phyloP scores from a whole-genome alignment of 2,888 invertebrate genomes.

The Cheilosia soror region DNA sequence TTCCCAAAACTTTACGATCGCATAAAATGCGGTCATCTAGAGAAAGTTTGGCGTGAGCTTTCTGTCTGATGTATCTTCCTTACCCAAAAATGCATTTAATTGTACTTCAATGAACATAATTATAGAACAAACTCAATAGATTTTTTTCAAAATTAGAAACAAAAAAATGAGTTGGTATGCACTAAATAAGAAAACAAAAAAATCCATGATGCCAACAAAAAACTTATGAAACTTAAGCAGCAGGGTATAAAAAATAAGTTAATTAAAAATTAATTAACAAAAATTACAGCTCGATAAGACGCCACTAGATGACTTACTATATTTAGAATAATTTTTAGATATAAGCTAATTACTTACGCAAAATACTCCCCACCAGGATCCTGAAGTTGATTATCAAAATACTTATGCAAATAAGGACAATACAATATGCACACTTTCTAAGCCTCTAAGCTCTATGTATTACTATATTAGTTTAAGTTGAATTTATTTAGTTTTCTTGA shows the following conservation, averaged over 20 bases:
- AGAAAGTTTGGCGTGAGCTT: no score
- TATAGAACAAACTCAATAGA: no score
- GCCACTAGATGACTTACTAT: conserved; percentile 54
- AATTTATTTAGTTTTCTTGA: conserved; percentile 44
- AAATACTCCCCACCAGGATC: conserved; percentile 34
- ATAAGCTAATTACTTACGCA: conserved; percentile 64
- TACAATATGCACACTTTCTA: conserved; percentile 72
- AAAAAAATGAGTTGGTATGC: no score
- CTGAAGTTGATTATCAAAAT: conserved; percentile 51
- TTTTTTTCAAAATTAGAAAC: no score
- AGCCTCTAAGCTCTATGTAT: conserved; percentile 62
- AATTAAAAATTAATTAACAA: background rate
- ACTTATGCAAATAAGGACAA: conserved; percentile 72
- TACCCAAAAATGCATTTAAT: no score
- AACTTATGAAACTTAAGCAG: background rate
- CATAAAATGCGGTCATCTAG: no score
- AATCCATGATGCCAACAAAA: background rate
- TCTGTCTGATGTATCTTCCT: no score
- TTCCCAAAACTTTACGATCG: no score
- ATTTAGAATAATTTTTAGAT: conserved; percentile 1
- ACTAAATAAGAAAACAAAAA: no score
- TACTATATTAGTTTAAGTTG: conserved; percentile 21
- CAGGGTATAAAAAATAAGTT: background rate
- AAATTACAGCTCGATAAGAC: conserved; percentile 48
- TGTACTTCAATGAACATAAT: no score